These are phyloP conservation scores for Yoshiicerus persimilis DNA, from an alignment of 1,140 invertebrate species.

Conservation along the genomic window DNA sequence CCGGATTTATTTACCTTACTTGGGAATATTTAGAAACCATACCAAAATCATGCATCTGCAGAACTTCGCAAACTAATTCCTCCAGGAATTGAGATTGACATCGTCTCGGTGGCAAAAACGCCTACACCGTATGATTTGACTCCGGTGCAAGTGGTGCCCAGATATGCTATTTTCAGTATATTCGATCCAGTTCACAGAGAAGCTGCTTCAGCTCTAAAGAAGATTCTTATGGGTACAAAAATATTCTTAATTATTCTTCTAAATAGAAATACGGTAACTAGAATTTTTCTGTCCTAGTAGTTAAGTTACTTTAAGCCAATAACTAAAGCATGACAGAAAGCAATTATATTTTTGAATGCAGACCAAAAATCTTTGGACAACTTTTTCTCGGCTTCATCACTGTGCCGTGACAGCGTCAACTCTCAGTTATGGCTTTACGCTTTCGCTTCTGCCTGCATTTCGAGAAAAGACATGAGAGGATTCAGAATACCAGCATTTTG, in stretches of 20 bases:
- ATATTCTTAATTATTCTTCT: neutral
- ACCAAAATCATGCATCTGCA: neutral
- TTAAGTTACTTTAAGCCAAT: neutral
- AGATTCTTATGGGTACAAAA: slow-evolving; percentile 28
- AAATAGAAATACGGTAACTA: too few relatives aligned
- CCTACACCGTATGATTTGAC: neutral
- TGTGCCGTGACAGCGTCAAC: slow-evolving; percentile 42
- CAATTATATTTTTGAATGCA: neutral
- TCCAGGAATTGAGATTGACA: neutral
- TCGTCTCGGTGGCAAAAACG: neutral
- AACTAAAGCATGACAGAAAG: too few relatives aligned
- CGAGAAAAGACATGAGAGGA: slow-evolving; percentile 28
- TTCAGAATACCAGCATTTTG: slow-evolving; percentile 33
- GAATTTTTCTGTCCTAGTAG: too few relatives aligned
- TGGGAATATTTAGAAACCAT: neutral
- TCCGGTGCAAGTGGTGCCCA: neutral
- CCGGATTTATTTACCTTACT: neutral
- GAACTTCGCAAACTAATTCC: neutral
- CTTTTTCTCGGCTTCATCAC: neutral
- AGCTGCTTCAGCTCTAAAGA: slow-evolving; percentile 25
- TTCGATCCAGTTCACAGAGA: slow-evolving; percentile 37
- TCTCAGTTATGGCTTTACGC: slow-evolving; percentile 39
- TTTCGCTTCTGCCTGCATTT: slow-evolving; percentile 13
- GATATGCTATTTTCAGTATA: slow-evolving; percentile 17
- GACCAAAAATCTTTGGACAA: neutral